phyloP scores from a whole-genome alignment of 1,140 invertebrate species.

The Radopholus similis region DNA sequence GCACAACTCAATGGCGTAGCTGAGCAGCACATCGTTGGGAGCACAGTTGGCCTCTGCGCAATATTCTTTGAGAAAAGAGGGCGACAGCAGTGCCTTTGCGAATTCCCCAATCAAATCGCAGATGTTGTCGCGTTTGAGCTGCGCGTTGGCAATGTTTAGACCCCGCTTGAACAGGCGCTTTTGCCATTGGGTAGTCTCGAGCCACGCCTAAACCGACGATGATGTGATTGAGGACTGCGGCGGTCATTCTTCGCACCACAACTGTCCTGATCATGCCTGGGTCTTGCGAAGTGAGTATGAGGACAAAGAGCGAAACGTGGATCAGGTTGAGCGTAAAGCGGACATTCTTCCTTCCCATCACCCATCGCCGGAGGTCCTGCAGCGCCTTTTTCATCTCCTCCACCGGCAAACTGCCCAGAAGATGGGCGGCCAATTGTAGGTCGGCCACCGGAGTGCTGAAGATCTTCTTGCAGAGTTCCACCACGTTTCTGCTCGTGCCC shows the following conservation, averaged over 20 bases:
- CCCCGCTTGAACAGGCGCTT: slow-evolving; percentile 15
- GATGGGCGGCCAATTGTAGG: slow-evolving; percentile 22
- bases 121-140: slow-evolving; percentile 16
- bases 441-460: slow-evolving; percentile 21
- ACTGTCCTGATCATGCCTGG: slow-evolving; percentile 1
- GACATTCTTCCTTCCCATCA: slow-evolving; percentile 17
- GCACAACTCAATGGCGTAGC: slow-evolving; percentile 26
- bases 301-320: slow-evolving; percentile 14
- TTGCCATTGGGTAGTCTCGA: slow-evolving; percentile 28
- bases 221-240: background rate
- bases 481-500: background rate
- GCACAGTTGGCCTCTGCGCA: slow-evolving; percentile 18
- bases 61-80: slow-evolving; percentile 18
- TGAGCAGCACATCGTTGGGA: background rate
- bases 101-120: slow-evolving; percentile 26
- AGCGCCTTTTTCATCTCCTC: slow-evolving; percentile 5
- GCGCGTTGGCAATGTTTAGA: slow-evolving; percentile 3
- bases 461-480: slow-evolving; percentile 29
- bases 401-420: slow-evolving; percentile 10
- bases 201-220: slow-evolving; percentile 10
- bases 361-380: slow-evolving; percentile 19
- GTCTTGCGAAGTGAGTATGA: slow-evolving; percentile 7
- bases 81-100: slow-evolving; percentile 19
- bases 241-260: background rate
- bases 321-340: slow-evolving; percentile 19